A percentile compares a stretch with the other conserved stretches of the same genome.
Evolutionary conservation across 2,113 vertebrate species (phyloP).

Genomic region (Stomatorhinus ivindoensis): DNA sequence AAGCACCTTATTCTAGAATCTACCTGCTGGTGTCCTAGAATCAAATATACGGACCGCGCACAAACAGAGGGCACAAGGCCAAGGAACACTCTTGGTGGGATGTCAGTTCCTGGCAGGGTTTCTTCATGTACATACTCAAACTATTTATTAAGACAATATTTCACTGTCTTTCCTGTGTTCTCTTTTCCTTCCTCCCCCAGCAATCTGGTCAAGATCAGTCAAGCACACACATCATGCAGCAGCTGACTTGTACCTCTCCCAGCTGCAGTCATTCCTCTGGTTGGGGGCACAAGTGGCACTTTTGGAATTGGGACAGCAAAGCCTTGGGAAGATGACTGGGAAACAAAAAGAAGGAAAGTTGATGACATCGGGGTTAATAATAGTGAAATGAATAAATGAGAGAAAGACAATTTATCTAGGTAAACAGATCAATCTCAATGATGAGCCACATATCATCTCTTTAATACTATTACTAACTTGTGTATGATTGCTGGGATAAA

Average conservation of each 20-base stretch:
- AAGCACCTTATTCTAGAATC: not conserved
- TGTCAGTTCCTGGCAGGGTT: not conserved
- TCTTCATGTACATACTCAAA: not conserved
- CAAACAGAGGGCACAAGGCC: not conserved
- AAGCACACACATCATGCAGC: not conserved
- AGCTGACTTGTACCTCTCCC: conserved; percentile 46
- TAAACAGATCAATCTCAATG: not conserved
- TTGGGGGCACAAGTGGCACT: conserved; percentile 50
- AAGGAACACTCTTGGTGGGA: not conserved
- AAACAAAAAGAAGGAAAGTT: not conserved
- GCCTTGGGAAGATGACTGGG: conserved; percentile 42
- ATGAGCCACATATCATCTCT: not conserved
- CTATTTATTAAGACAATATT: not conserved
- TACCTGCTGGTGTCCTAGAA: not conserved
- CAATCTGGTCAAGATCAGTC: not conserved
- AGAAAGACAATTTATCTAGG: not conserved
- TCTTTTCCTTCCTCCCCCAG: not conserved
- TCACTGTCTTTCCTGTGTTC: not conserved
- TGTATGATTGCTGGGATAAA: not conserved
- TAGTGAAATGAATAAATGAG: not conserved
- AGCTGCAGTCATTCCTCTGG: conserved; percentile 40
- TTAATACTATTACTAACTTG: not conserved
- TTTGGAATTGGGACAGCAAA: conserved; percentile 62
- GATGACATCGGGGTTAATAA: not conserved
- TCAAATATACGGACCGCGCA: not conserved